Evolutionary conservation across 2,888 invertebrate species (phyloP), one percentile per base, ranked within the genome.

Genomic region (Drosophila ezoana): DNA sequence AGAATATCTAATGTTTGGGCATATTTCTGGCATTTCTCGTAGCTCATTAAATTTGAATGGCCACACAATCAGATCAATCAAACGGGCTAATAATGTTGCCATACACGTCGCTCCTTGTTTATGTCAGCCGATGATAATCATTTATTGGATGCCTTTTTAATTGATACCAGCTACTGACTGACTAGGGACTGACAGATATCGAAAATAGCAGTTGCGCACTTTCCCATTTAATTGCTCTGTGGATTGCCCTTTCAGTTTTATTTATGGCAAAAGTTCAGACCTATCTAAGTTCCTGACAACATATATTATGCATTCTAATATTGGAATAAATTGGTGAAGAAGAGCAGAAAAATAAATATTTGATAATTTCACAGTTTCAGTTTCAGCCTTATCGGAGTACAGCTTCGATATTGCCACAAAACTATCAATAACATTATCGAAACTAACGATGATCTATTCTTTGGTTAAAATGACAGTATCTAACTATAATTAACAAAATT

Each of bases 31-130:
- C 66, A 67, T 51, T 67, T 48, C 58, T 70, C 48, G 62, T 53
- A 66, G 72, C 79, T 75, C 79, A 76, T 76, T 77, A 72, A 76
- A 76, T 77, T 72, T 76, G 64, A 77, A 76, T 72, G 63, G 57
- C 33, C 61, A 52, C 45, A 73, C 60, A 77, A 73, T 66, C 66
- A 60, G 64, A 73, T 78, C 74, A 70, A 77, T 76, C 77, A 72
- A 68, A 72, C 37, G 37, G 37, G 43, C 67, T 72, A 63, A 72
- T 76, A 72, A 72, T 72, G 48, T 32, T 38, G 43, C 48, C 54
- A 20, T 41, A 13, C 23, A 44, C 53, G 32, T 37, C 45, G 37
- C 33, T 35, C 44, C 49, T 57, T 69, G 44, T 47, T 48, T 66
- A 63, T 67, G 75, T 76, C 62, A 75, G 40, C 38, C 48, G 49